phyloP scores from a whole-genome alignment of 2,888 invertebrate species.

The Epinotia bilunana region DNA sequence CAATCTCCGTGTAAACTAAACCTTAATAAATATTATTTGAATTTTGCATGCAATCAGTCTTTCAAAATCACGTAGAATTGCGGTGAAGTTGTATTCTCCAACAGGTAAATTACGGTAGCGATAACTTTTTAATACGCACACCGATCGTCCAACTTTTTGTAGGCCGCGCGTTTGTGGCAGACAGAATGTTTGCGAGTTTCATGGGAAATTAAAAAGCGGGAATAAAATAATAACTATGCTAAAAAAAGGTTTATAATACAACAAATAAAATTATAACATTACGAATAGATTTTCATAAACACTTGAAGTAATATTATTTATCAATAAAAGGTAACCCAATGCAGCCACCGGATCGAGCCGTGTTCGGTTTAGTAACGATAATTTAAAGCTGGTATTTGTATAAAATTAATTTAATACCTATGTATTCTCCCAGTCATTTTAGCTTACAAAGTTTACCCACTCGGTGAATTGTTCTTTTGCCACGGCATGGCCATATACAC shows the following conservation, averaged over 20 bases:
- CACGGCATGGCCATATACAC: background rate
- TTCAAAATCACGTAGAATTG: conserved; percentile 14
- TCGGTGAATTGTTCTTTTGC: background rate
- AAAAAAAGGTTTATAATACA: conserved; percentile 6
- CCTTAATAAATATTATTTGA: conserved; percentile 2
- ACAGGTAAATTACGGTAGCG: conserved; percentile 37
- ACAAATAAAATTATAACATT: conserved; percentile 14
- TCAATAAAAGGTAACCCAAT: too few relatives aligned
- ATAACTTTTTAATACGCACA: conserved; percentile 43
- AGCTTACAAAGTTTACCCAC: background rate
- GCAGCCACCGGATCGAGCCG: too few relatives aligned
- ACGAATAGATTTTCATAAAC: conserved; percentile 4
- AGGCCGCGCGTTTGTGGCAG: conserved; percentile 38
- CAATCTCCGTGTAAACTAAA: background rate
- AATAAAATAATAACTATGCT: conserved; percentile 26
- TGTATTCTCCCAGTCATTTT: background rate
- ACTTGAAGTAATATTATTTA: background rate
- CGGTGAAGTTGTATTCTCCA: conserved; percentile 31
- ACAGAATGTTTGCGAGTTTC: conserved; percentile 28
- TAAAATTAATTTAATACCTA: too few relatives aligned
- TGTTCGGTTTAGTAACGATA: too few relatives aligned
- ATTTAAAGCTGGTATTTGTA: too few relatives aligned
- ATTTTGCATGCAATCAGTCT: conserved; percentile 17
- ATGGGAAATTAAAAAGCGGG: conserved; percentile 36
- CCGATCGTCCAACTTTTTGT: conserved; percentile 39